phyloP scores from a whole-genome alignment of 1,140 invertebrate species.

The Hylyphantes graminicola region DNA sequence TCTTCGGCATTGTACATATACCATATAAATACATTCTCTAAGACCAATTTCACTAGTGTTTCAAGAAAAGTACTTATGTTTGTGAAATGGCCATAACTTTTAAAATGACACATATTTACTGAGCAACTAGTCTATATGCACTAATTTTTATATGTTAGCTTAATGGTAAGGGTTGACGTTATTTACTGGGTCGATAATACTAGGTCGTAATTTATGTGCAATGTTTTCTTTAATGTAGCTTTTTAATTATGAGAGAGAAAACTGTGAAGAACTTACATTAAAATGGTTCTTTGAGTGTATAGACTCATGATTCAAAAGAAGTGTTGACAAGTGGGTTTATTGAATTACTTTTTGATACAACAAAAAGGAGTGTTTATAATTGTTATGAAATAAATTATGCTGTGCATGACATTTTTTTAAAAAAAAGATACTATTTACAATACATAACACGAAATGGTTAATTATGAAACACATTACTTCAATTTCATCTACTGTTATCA shows the following conservation, averaged over 20 bases:
- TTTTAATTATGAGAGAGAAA: slow-evolving; percentile 47
- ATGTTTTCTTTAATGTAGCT: slow-evolving; percentile 59
- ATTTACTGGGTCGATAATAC: slow-evolving; percentile 53
- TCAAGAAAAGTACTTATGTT: slow-evolving; percentile 60
- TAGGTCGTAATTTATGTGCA: slow-evolving; percentile 58
- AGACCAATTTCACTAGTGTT: slow-evolving; percentile 51
- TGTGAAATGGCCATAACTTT: slow-evolving; percentile 54
- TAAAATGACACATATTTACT: slow-evolving; percentile 52
- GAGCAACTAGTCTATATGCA: slow-evolving; percentile 60
- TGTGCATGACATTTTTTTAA: too few species aligned
- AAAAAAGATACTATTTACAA: neutral
- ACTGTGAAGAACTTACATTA: slow-evolving; percentile 35
- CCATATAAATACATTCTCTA: slow-evolving; percentile 41
- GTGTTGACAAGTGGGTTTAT: slow-evolving; percentile 23
- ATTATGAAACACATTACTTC: neutral
- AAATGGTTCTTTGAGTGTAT: slow-evolving; percentile 8
- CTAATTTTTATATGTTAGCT: slow-evolving; percentile 60
- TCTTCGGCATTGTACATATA: slow-evolving; percentile 52
- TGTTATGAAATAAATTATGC: too few species aligned
- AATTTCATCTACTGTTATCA: slow-evolving; percentile 25
- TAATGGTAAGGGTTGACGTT: slow-evolving; percentile 58
- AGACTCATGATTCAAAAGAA: slow-evolving; percentile 38
- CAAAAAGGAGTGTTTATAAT: too few species aligned
- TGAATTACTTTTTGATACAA: neutral
- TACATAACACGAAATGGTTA: neutral